Conservation (phyloP, 1,140 invertebrate genomes). For the Thrips palmi region DNA sequence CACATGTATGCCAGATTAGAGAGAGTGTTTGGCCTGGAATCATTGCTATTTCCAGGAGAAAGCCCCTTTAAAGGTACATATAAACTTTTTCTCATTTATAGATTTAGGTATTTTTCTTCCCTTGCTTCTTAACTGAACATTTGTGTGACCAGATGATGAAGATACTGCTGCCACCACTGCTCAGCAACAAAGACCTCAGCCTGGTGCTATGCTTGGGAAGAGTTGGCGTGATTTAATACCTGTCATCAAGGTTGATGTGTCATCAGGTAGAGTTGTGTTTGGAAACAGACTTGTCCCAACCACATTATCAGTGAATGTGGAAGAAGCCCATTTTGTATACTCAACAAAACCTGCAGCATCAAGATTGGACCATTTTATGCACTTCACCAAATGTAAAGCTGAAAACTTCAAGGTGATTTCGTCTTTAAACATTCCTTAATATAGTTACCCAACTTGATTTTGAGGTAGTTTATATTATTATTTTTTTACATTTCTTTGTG, state of each 20-base stretch:
- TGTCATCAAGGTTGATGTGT: conserved; percentile 88
- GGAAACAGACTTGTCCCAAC: conserved; percentile 92
- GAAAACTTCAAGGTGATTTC: conserved; percentile 69
- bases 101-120: conserved; percentile 3
- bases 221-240: conserved; percentile 94
- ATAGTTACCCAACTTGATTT: no score
- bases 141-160: conserved; percentile 12
- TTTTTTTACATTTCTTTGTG: conserved; percentile 9
- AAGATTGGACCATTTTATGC: conserved; percentile 86
- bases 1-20: conserved; percentile 75
- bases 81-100: not conserved
- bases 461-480: not conserved
- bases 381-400: conserved; percentile 83
- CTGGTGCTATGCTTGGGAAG: conserved; percentile 29
- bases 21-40: conserved; percentile 69
- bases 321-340: conserved; percentile 88
- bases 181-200: conserved; percentile 15
- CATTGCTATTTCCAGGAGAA: conserved; percentile 46
- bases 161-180: conserved; percentile 9
- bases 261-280: conserved; percentile 79
- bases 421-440: not conserved
- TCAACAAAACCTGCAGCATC: conserved; percentile 89
- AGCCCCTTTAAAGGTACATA: conserved; percentile 15
- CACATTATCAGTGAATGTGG: conserved; percentile 78
- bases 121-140: no score